Evolutionary conservation across 2,888 invertebrate species (phyloP).

Genomic region (Rotaria socialis): DNA sequence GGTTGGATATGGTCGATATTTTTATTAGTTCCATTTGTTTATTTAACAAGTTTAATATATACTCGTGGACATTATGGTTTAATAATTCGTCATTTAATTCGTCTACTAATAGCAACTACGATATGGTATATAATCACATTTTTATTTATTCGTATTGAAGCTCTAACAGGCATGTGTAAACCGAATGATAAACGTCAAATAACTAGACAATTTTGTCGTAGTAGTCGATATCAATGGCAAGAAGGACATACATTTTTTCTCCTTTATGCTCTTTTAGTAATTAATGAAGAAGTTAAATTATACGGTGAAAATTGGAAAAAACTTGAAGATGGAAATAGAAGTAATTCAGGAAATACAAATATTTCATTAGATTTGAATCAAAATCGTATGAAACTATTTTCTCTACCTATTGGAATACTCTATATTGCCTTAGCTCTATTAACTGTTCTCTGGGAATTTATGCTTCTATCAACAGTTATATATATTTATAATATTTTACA

Average conservation of each 20-base stretch:
- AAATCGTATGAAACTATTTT: conserved; percentile 70
- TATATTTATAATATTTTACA: conserved; percentile 95
- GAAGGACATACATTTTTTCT: conserved; percentile 84
- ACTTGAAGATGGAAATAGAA: background rate
- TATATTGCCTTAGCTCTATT: conserved; percentile 75
- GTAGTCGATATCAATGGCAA: conserved; percentile 76
- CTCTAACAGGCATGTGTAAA: conserved; percentile 56
- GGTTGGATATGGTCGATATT: conserved; percentile 95
- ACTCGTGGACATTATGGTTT: conserved; percentile 75
- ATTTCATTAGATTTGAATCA: background rate
- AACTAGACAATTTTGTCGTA: background rate
- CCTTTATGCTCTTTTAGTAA: conserved; percentile 81
- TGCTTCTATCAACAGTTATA: conserved; percentile 82
- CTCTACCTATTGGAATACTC: conserved; percentile 74
- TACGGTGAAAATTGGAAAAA: conserved; percentile 66
- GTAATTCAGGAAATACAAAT: background rate
- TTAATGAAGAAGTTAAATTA: conserved; percentile 84
- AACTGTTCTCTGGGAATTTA: conserved; percentile 85
- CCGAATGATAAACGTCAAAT: background rate
- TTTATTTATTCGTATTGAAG: conserved; percentile 76
- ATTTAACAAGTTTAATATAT: conserved; percentile 74
- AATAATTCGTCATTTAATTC: conserved; percentile 68
- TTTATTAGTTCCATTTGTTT: conserved; percentile 73
- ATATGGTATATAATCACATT: conserved; percentile 84
- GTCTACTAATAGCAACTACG: conserved; percentile 72